A percentile compares a stretch with the other conserved stretches of the same genome.
Conservation (phyloP, 2,888 invertebrate species). For the Drosophila vallismaia region DNA sequence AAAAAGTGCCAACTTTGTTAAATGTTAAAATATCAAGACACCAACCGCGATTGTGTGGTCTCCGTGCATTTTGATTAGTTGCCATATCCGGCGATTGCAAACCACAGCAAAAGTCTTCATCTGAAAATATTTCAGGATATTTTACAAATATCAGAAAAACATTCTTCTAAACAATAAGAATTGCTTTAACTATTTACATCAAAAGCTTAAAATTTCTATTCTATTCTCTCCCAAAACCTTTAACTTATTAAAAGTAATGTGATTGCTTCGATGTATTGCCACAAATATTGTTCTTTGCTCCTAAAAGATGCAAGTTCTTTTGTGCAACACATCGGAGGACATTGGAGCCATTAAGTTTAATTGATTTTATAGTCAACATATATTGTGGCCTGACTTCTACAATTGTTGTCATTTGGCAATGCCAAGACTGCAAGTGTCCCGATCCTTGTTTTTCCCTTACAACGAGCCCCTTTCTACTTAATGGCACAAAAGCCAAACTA, state of each 20-base stretch:
- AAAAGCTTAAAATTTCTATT: slow-evolving; percentile 2
- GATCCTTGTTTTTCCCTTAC: slow-evolving; percentile 7
- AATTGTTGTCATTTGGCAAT: slow-evolving; percentile 28
- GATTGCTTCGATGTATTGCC: slow-evolving; percentile 31
- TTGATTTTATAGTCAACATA: slow-evolving; percentile 58
- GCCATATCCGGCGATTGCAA: slow-evolving; percentile 91
- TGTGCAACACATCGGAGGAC: slow-evolving; percentile 40
- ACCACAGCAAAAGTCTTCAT: slow-evolving; percentile 95
- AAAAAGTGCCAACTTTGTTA: background rate
- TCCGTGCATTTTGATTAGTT: slow-evolving; percentile 86
- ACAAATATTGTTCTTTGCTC: slow-evolving; percentile 2
- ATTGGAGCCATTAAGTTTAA: slow-evolving; percentile 61
- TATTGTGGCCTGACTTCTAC: slow-evolving; percentile 34
- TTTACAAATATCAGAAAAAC: background rate
- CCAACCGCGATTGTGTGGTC: slow-evolving; percentile 84
- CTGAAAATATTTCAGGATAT: slow-evolving; percentile 85
- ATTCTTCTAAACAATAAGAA: slow-evolving; percentile 2
- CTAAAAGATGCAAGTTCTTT: slow-evolving; percentile 12
- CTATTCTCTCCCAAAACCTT: slow-evolving; percentile 1
- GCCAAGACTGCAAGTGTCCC: slow-evolving; percentile 25
- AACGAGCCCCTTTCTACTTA: background rate
- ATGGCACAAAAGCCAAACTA: slow-evolving; percentile 26
- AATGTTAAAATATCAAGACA: slow-evolving; percentile 47
- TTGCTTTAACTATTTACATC: background rate
- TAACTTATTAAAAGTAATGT: slow-evolving; percentile 28